Conservation (phyloP, 2,888 invertebrate genomes). For the Phyllotreta striolata region DNA sequence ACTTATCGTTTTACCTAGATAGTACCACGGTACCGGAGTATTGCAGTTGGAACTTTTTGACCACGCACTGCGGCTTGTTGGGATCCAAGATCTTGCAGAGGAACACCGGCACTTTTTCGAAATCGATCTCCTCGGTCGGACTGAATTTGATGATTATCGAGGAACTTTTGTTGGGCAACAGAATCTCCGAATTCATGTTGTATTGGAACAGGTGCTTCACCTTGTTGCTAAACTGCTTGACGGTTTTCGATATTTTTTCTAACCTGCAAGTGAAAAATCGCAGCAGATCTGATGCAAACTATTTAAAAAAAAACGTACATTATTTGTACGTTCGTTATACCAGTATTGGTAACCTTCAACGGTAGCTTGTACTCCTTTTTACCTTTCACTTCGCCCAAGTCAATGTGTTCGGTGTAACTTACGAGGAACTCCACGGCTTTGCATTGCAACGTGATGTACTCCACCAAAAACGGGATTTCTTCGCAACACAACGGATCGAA, state of each 20-base stretch:
- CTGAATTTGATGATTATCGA: slow-evolving; percentile 45
- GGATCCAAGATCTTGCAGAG: slow-evolving; percentile 51
- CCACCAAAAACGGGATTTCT: slow-evolving; percentile 36
- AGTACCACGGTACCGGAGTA: slow-evolving; percentile 53
- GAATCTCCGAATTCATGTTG: slow-evolving; percentile 21
- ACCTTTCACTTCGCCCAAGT: slow-evolving; percentile 69
- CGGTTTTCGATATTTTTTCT: slow-evolving; percentile 23
- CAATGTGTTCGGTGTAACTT: slow-evolving; percentile 59
- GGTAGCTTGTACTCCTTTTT: slow-evolving; percentile 61
- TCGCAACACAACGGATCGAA: slow-evolving; percentile 34
- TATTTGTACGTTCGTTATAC: slow-evolving; percentile 59
- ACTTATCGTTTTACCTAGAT: slow-evolving; percentile 49
- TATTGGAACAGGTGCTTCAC: background rate
- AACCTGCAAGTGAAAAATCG: slow-evolving; percentile 36
- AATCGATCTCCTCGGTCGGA: slow-evolving; percentile 47
- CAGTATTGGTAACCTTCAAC: slow-evolving; percentile 67
- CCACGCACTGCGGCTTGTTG: slow-evolving; percentile 44
- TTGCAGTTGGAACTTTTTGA: slow-evolving; percentile 49
- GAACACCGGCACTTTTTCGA: slow-evolving; percentile 51
- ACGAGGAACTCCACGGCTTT: slow-evolving; percentile 70
- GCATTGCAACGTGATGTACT: slow-evolving; percentile 52
- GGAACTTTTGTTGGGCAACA: slow-evolving; percentile 42
- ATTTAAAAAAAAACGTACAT: slow-evolving; percentile 39
- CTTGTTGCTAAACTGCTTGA: background rate
- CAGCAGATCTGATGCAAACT: background rate